Evolutionary conservation across 2,113 vertebrate genomes (phyloP).

Genomic region (Machaerirhynchus nigripectus): DNA sequence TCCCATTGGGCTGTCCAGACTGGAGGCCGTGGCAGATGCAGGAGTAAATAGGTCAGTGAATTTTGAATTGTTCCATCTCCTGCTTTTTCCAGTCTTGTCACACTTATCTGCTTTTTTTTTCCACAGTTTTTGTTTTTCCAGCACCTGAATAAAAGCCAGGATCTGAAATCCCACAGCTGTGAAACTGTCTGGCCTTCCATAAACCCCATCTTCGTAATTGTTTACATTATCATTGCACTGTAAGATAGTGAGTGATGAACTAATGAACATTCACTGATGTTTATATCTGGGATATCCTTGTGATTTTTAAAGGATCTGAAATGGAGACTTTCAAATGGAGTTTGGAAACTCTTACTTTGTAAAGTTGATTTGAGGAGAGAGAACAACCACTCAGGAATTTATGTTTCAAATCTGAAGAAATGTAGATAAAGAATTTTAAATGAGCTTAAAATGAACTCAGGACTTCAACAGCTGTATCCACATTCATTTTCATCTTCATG

Average conservation of each 20-base stretch:
- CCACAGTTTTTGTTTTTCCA: not conserved
- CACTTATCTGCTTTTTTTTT: not conserved
- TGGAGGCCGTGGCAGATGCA: not conserved
- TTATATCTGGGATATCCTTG: not conserved
- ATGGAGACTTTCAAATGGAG: not conserved
- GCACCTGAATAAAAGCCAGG: conserved; percentile 28
- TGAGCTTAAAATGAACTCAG: not conserved
- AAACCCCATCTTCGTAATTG: not conserved
- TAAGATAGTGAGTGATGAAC: not conserved
- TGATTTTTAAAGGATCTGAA: not conserved
- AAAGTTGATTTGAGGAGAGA: not conserved
- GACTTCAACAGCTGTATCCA: not conserved
- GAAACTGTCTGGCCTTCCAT: not conserved
- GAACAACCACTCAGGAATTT: not conserved
- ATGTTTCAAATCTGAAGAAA: not conserved
- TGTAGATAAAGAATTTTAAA: not conserved
- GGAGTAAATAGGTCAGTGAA: conserved; percentile 13
- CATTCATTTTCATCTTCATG: not conserved
- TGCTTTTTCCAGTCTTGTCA: not conserved
- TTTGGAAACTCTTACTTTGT: not conserved
- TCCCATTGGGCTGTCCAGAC: not conserved
- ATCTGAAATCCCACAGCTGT: conserved; percentile 4
- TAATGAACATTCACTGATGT: not conserved
- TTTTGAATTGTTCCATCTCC: not conserved
- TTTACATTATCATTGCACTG: not conserved